Evolutionary conservation across 2,797 vertebrate species (phyloP), one percentile per base, ranked within the genome.

Genomic region (Gymnoscopelus microlampas): DNA sequence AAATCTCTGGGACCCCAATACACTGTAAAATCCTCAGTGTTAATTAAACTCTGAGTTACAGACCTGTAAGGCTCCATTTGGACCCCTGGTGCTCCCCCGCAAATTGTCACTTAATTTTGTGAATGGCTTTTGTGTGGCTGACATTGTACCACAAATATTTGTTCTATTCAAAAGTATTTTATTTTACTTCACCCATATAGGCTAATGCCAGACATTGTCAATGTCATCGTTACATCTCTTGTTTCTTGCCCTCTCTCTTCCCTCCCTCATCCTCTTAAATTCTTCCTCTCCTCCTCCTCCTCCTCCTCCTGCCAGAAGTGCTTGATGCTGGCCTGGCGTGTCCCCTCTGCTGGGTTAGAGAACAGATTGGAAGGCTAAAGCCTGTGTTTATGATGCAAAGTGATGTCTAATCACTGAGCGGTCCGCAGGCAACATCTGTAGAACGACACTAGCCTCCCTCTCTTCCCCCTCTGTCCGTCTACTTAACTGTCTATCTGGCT

Each of bases 281-380:
- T 73, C 35, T 48, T 54, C 44, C 47, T 56, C 9, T 62, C 59
- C 13, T 10, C 7, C 56, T 13, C 32, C 26, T 23, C 2, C 50
- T 53, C 29, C 55, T 54, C 5, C 3, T 23, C 63, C 13, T 5
- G 7, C 23, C 47, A 53, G 9, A 13, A 66, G 4, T 64, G 23
- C 65, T 58, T 70, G 19, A 14, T 48, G 15, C 50, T 60, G 60
- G 57, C 53, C 60, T 59, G 47, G 64, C 10, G 54, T 4, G 1
- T 53, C 55, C 55, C 66, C n/a, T 39, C 26, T 9, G 60, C 49
- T 29, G 11, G 66, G 49, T 44, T 44, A 44, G 39, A 44, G 39
- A 44, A 44, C 62, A 63, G 73, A 80, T 81, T 81, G 71, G 59
- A 72, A 23, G 65, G 56, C 29, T 63, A 60, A 82, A 61, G 61